Percentiles rank a stretch among this genome's conserved stretches.
Conservation (phyloP, 2,888 invertebrate genomes). For the Eulithis prunata region DNA sequence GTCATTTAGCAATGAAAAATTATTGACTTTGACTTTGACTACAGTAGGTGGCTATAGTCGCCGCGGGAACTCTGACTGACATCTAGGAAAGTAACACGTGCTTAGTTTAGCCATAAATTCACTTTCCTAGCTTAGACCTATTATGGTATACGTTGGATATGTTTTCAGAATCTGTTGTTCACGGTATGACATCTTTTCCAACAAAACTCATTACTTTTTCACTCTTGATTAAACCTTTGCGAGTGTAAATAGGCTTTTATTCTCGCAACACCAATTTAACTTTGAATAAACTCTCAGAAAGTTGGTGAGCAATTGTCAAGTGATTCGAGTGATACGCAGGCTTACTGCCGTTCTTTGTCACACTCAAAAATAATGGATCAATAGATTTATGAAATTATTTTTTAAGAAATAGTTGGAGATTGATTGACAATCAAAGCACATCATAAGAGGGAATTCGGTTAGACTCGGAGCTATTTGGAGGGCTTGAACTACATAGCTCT, state of each 20-base stretch:
- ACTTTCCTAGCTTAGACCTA: too few relatives aligned
- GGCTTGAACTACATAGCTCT: too few relatives aligned
- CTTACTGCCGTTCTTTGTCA: not conserved
- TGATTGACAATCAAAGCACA: too few relatives aligned
- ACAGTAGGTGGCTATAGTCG: too few relatives aligned
- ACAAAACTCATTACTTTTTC: conserved; percentile 42
- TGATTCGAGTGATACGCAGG: conserved; percentile 27
- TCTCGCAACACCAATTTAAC: conserved; percentile 43
- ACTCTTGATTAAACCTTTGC: conserved; percentile 42
- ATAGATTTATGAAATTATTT: not conserved
- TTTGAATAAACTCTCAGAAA: conserved; percentile 37
- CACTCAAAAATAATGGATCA: not conserved
- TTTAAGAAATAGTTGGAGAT: too few relatives aligned
- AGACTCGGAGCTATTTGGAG: too few relatives aligned
- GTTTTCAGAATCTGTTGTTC: conserved; percentile 9
- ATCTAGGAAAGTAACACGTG: too few relatives aligned
- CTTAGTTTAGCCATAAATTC: too few relatives aligned
- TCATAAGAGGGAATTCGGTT: too few relatives aligned
- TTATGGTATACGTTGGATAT: not conserved
- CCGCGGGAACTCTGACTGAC: too few relatives aligned
- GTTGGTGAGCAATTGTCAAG: conserved; percentile 28
- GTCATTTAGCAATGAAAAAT: too few relatives aligned
- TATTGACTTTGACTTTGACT: too few relatives aligned
- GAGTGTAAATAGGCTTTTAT: conserved; percentile 40
- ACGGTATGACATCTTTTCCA: conserved; percentile 18